Base-by-base conservation (phyloP, 2,888 invertebrate genomes). In the Eupithecia abbreviata region DNA sequence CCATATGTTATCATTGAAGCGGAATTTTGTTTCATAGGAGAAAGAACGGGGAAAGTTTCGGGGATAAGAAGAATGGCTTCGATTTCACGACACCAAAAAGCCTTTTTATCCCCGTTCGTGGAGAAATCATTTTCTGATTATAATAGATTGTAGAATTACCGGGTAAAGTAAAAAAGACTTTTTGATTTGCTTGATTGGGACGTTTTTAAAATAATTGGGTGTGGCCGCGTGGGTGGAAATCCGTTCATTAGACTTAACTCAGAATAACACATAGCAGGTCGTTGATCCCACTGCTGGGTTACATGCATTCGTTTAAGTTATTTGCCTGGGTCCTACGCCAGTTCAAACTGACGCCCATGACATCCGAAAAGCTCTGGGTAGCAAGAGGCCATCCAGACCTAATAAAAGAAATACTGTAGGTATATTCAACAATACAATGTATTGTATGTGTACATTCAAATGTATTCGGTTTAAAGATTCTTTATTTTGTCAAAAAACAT, bases 1-100 rank as follows among this genome's bases (percentile, higher is more conserved):
- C 76, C 72, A 76, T 78, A 76, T 49, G 76, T 78, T 78, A 78
- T 78, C 78, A 69, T 76, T 76, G 74, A 76, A 78, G 58, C 72
- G 78, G 74, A 78, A 74, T 76, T 74, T 72, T 72, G 74, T 74
- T 74, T 65, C 76, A 74, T 73, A 74, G 49, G 71, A 69, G 5
- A 74, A 71, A 71, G 67, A 78, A 72, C 13, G 51, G 41, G 41
- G 49, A 78, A 78, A 78, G 74, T 78, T 78, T 74, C 47, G 18
- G 58, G 78, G 72, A 69, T 70, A 76, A 76, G 76, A 76, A 65
- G 45, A 74, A 78, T 78, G 74, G 74, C 55, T 70, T 72, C 65
- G 78, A 76, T 78, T 78, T 74, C 18, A 55, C 47, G 72, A 74
- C 70, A 72, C 68, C 42, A 66, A 30, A 58, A 74, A 76, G 62